Evolutionary conservation across 1,140 invertebrate species (phyloP), one percentile per base, ranked within the genome.

Genomic region (Berghia stephanieae): DNA sequence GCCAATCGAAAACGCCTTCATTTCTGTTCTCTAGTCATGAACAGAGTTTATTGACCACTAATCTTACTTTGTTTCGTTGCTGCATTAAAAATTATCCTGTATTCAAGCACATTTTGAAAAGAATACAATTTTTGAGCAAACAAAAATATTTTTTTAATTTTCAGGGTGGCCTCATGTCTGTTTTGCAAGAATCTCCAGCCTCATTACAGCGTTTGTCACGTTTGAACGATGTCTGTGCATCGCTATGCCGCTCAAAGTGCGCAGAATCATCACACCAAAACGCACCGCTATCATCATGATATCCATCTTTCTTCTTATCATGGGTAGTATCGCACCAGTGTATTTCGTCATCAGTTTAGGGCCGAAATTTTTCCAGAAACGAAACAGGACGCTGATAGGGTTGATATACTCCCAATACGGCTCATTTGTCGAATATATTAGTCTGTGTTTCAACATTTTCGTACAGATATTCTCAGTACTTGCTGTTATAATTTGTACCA

Each of bases 201-300:
- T 52, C 52, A 63, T 75, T 27, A 75, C 72, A 2, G 72, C 52
- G 21, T 75, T 75, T 40, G 49, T 75, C n/a, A 63, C 72, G 8
- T 44, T 75, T 16, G 72, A 75, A 42, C 60, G 72, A 44, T 75
- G 72, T n/a, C 34, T 75, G 1, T 75, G 72, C 46, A 63, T 75
- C 10, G 72, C 72, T 34, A 8, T 60, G 55, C 72, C 72, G 24
- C 31, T 72, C 27, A 72, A 55, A 38, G 46, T 72, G 2, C n/a
- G n/a, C n/a, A n/a, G n/a, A n/a, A n/a, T 38, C 40, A 63, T 75
- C 36, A 75, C 72, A 5, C 72, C 72, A 2, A 38, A 34, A 36
- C 40, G 72, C n/a, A 75, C 72, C 16, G 2, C 18, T 27, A 21
- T 34, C 72, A 27, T 34, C 8, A 44, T 75, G 1, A 13, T 75